Evolutionary conservation across 2,888 invertebrate species (phyloP).

Genomic region (Harpalus rubripes): DNA sequence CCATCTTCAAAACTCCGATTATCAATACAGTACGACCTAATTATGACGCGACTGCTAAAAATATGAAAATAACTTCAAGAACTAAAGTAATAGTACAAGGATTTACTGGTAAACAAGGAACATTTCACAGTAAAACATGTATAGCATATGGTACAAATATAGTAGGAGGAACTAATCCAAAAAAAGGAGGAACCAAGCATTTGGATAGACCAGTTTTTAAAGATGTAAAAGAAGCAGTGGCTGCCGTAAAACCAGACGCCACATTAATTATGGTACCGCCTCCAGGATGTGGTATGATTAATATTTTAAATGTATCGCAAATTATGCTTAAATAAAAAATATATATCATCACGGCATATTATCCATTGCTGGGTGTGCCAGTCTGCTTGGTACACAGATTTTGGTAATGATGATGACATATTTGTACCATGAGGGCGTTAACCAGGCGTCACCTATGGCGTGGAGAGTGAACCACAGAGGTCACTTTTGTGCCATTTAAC

Average conservation of each 20-base stretch:
- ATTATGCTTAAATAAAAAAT: too few relatives aligned
- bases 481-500: too few relatives aligned
- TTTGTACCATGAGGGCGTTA: too few relatives aligned
- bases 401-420: too few relatives aligned
- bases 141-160: conserved; percentile 90
- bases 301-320: background rate
- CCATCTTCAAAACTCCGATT: background rate
- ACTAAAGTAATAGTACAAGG: conserved; percentile 90
- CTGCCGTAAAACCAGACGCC: conserved; percentile 84
- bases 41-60: conserved; percentile 70
- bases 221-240: conserved; percentile 83
- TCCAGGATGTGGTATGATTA: conserved; percentile 77
- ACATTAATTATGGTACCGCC: conserved; percentile 90
- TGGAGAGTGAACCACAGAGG: too few relatives aligned
- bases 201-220: conserved; percentile 87
- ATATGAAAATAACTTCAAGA: conserved; percentile 73
- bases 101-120: conserved; percentile 89
- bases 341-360: too few relatives aligned
- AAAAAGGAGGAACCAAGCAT: conserved; percentile 90
- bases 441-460: too few relatives aligned
- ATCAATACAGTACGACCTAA: background rate
- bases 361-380: too few relatives aligned
- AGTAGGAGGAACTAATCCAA: conserved; percentile 89
- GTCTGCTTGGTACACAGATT: too few relatives aligned
- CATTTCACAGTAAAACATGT: conserved; percentile 85